These are phyloP conservation scores for Pemphredon lugubris DNA, from an alignment of 2,888 invertebrate species.

Conservation along the genomic window DNA sequence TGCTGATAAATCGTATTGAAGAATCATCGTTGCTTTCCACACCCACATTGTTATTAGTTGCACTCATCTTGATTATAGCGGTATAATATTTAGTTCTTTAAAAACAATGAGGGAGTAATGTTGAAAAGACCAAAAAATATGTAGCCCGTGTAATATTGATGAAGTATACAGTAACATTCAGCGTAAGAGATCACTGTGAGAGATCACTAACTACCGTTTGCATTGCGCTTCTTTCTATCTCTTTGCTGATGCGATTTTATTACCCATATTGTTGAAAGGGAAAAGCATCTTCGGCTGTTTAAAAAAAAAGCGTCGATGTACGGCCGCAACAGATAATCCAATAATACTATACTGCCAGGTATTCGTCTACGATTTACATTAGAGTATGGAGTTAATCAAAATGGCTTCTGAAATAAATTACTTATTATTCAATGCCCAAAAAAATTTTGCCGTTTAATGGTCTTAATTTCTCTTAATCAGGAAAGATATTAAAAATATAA, in stretches of 20 bases:
- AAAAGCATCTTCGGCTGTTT: slow-evolving; percentile 23
- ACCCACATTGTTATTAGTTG: slow-evolving; percentile 35
- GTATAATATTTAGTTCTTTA: slow-evolving; percentile 43
- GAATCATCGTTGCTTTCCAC: slow-evolving; percentile 38
- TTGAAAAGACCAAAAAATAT: slow-evolving; percentile 16
- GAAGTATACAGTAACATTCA: slow-evolving; percentile 15
- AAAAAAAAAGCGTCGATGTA: slow-evolving; percentile 7
- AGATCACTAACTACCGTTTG: no score
- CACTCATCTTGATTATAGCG: slow-evolving; percentile 47
- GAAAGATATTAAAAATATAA: slow-evolving; percentile 38
- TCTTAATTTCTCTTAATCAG: slow-evolving; percentile 32
- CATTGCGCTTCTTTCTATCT: no score
- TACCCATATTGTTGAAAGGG: slow-evolving; percentile 18
- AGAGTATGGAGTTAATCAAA: slow-evolving; percentile 28
- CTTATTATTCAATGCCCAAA: slow-evolving; percentile 35
- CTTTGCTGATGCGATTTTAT: slow-evolving; percentile 24
- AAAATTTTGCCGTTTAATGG: slow-evolving; percentile 31
- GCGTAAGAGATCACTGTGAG: no score
- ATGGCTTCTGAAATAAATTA: no score
- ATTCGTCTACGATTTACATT: slow-evolving; percentile 26
- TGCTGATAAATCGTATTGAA: slow-evolving; percentile 42
- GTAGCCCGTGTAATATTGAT: slow-evolving; percentile 16
- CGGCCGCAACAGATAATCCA: slow-evolving; percentile 10
- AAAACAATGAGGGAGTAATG: slow-evolving; percentile 15
- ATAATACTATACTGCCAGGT: background rate